Evolutionary conservation across 2,113 vertebrate genomes (phyloP), one percentile per base, ranked within the genome.

Genomic region (Callochromis pleurospilus): DNA sequence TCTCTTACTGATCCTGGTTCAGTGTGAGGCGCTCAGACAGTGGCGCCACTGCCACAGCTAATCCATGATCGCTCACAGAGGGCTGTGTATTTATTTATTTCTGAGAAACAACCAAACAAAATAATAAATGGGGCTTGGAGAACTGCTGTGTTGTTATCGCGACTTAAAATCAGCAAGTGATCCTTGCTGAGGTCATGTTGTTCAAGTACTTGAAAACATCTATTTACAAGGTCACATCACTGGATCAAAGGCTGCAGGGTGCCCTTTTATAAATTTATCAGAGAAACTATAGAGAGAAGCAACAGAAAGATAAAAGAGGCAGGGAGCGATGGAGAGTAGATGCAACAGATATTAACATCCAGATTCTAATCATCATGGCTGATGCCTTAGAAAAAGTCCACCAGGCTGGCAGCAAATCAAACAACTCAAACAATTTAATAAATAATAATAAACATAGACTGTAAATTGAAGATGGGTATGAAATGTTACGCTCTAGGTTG

Each of bases 11-110:
- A 84, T 91, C 87, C 88, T 92, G 92, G 92, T 90, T 94, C 86
- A 89, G 90, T 85, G 49, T 29, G 81, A 94, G 92, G 89, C 85
- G 54, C 84, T 79, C 42, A 89, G 91, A 53, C 89, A 86, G 86
- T 94, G 96, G 96, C 95, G 95, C 96, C 96, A 91, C 68, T 7
- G 51, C 51, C 81, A 51, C 82, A 65, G 81, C 87, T 94, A 89
- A 95, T 93, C 88, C 89, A 91, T 86, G 84, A 90, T 91, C 89
- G 73, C 88, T 95, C 93, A 89, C 26, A 6, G 55, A 92, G 17
- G 77, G 58, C 49, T 55, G 80, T 84, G 86, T 79, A 80, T 83
- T 87, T 91, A 49, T 83, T 86, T 51, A 49, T 70, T 80, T 38
- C 80, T 60, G 89, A 83, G 79, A 89, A 92, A 89, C 54, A 89